Evolutionary conservation across 2,888 invertebrate species (phyloP), one percentile per base, ranked within the genome.

Genomic region (Tridacna crocea): DNA sequence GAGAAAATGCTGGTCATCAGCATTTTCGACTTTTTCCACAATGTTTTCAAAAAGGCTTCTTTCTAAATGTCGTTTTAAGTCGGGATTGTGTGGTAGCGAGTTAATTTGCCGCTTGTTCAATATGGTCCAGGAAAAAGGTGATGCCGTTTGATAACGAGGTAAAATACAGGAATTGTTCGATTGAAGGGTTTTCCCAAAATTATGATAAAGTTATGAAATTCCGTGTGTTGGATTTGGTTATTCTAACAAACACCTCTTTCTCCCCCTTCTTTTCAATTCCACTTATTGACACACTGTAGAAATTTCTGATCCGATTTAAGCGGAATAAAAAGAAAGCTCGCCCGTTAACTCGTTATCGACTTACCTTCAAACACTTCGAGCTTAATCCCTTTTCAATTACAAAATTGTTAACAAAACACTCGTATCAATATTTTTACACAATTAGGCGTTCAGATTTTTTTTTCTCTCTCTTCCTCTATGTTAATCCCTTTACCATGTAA

Each of bases 331-430:
- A 47, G 72, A 36, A 65, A 24, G 61, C 51, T 63, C 55, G 72
- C 78, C 82, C 79, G 86, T 86, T 86, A 86, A 83, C 80, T 83
- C 84, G 84, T 84, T 84, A 84, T 72, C 74, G 74, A 72, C 79
- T 84, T 84, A 84, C 58, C 74, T 63, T 65, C 27, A 27, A 75
- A 72, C 75, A 74, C 72, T 63, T 75, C 79, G n/a, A 61, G 24
- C 13, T 60, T 84, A 84, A 84, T 84, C 84, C 81, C 46, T 74
- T 77, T 84, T 84, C 77, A 74, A 46, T 51, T 6, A 66, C 55
- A 73, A 79, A 84, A 81, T 77, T 81, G 84, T 74, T 65, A 80
- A 58, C 72, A 80, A 80, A 83, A 83, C 83, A 83, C 27, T 75
- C 46, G 48, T 60, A 58, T 46, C 68, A 77, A 75, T 83, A 79